Percentiles rank a stretch among this genome's conserved stretches.
Conservation (phyloP, 2,888 invertebrate species). For the Diarsia mendica region DNA sequence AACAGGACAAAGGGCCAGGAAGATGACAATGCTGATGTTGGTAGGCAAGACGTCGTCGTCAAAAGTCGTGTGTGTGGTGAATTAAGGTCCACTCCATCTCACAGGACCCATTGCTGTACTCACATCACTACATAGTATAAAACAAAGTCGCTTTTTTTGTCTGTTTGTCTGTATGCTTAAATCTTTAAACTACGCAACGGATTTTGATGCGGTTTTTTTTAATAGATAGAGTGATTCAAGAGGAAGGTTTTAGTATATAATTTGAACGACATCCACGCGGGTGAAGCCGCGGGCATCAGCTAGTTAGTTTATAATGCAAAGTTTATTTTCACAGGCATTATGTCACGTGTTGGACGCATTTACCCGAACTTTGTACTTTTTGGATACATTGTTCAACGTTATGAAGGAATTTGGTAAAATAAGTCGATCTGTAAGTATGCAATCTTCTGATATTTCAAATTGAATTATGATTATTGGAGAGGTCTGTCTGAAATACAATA, state of each 20-base stretch:
- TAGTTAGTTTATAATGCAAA: background rate
- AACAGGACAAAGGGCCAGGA: background rate
- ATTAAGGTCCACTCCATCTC: background rate
- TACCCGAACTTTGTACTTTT: slow-evolving; percentile 1
- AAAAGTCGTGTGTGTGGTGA: background rate
- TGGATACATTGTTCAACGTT: background rate
- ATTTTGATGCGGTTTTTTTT: no score
- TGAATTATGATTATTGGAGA: background rate
- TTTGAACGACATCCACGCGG: no score
- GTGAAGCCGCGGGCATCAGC: no score
- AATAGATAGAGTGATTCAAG: no score
- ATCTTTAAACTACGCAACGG: no score
- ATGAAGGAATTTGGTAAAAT: background rate
- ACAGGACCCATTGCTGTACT: no score
- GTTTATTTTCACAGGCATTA: slow-evolving; percentile 9
- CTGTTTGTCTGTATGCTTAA: no score
- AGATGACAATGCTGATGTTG: background rate
- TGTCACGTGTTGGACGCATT: slow-evolving; percentile 14
- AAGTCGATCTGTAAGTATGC: background rate
- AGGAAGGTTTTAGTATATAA: no score
- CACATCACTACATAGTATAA: no score
- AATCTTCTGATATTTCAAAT: background rate
- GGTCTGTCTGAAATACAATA: no score
- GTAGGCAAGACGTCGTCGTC: background rate
- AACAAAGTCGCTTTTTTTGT: no score